A percentile compares a stretch with the other conserved stretches of the same genome.
Conservation (phyloP, 1,140 invertebrate species). For the Trinorchestia longiramus region DNA sequence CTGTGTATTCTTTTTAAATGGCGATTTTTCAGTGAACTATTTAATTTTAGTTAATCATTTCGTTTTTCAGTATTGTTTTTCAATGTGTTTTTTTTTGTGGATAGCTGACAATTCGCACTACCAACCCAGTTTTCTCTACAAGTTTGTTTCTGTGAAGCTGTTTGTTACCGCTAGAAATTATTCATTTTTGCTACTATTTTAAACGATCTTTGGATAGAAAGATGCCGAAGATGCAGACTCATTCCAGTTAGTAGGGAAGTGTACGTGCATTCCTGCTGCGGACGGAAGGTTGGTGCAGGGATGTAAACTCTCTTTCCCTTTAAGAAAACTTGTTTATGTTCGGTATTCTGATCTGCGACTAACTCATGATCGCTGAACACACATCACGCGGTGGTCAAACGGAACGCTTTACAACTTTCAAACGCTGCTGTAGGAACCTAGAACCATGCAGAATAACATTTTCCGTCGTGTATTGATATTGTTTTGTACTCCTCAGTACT, state of each 20-base stretch:
- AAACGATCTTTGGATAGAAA: neutral
- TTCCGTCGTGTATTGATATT: too few relatives aligned
- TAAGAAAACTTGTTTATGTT: neutral
- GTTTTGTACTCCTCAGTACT: neutral
- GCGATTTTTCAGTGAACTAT: too few relatives aligned
- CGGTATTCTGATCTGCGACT: neutral
- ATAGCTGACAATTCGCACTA: too few relatives aligned
- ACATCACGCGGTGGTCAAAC: too few relatives aligned
- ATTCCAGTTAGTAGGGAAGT: neutral
- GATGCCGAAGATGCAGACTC: neutral
- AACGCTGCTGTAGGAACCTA: neutral
- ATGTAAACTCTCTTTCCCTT: neutral
- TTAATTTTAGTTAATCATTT: too few relatives aligned
- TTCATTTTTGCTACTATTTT: neutral
- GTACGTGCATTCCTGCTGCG: neutral
- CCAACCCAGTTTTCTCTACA: too few relatives aligned
- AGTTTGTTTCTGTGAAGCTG: neutral
- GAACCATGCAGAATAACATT: neutral
- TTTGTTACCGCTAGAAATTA: neutral
- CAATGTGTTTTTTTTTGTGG: too few relatives aligned
- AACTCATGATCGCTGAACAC: too few relatives aligned
- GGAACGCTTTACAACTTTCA: too few relatives aligned
- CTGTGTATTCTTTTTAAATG: too few relatives aligned
- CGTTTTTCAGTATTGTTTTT: too few relatives aligned
- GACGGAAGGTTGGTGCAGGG: neutral